Conservation (phyloP, 2,113 vertebrate genomes). For the Porphyrio hochstetteri region DNA sequence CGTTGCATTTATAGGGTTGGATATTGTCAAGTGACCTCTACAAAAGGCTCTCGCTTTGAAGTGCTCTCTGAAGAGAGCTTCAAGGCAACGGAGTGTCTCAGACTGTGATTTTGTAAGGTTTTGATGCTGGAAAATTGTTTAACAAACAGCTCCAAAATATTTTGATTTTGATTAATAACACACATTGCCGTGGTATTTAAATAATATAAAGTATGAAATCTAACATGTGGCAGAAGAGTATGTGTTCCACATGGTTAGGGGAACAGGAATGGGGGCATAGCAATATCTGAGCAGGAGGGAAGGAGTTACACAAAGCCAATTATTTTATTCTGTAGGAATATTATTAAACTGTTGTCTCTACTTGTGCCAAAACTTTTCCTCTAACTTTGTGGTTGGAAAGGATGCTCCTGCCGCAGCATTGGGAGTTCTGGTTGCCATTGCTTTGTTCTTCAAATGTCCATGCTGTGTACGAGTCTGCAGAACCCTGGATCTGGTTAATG, state of each 20-base stretch:
- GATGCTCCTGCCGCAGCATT: background rate
- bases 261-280: background rate
- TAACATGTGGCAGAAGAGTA: conserved; percentile 48
- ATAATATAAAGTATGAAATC: conserved; percentile 22
- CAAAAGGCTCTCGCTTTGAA: conserved; percentile 46
- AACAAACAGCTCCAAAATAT: conserved; percentile 58
- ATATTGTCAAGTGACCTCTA: conserved; percentile 24
- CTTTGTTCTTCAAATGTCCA: background rate
- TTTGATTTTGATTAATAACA: conserved; percentile 66
- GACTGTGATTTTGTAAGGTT: conserved; percentile 51
- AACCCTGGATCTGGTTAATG: background rate
- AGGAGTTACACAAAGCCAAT: background rate
- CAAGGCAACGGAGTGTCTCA: conserved; percentile 46
- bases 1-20: background rate
- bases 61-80: conserved; percentile 56
- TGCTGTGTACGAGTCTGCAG: background rate
- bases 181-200: conserved; percentile 23
- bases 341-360: conserved; percentile 1
- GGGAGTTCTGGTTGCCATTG: background rate
- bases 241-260: conserved; percentile 57
- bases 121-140: conserved; percentile 53
- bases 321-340: background rate
- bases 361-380: background rate
- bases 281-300: background rate
- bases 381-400: background rate